Evolutionary conservation across 2,888 invertebrate genomes (phyloP).

Genomic region (Cheilosia impressa): DNA sequence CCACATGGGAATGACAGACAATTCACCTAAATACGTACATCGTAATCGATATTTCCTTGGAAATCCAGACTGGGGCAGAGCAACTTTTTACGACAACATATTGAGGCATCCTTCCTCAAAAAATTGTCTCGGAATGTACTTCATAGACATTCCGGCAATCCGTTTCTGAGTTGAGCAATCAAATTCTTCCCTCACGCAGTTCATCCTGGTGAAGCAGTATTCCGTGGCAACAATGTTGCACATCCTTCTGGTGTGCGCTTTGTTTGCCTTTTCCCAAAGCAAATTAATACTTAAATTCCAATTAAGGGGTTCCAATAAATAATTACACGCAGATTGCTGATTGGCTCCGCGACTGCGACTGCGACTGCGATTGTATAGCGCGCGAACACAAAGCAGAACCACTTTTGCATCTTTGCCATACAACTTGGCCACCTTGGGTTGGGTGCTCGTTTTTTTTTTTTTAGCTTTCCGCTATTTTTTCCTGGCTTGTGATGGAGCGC

Average conservation of each 20-base stretch:
- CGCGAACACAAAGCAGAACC: conserved; percentile 58
- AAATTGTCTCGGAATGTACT: conserved; percentile 4
- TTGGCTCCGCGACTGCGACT: conserved; percentile 23
- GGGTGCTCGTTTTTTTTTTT: background rate
- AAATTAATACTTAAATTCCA: conserved; percentile 74
- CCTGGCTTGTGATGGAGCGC: conserved; percentile 37
- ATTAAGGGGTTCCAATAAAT: conserved; percentile 73
- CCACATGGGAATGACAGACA: too few relatives aligned
- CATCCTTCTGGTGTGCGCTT: conserved; percentile 18
- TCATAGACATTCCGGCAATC: conserved; percentile 18
- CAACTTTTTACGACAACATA: conserved; percentile 6
- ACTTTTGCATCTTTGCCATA: conserved; percentile 61
- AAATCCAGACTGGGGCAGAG: background rate
- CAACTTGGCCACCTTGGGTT: conserved; percentile 44
- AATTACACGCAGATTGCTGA: conserved; percentile 72
- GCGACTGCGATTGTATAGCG: background rate
- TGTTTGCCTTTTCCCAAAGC: conserved; percentile 62
- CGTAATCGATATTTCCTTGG: background rate
- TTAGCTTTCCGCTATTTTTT: background rate
- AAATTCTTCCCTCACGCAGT: conserved; percentile 13
- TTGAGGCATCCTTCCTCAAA: conserved; percentile 8
- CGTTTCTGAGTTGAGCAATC: conserved; percentile 33
- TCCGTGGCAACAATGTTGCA: conserved; percentile 49
- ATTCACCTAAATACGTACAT: too few relatives aligned
- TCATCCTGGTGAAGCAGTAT: conserved; percentile 11